A percentile compares a stretch with the other conserved stretches of the same genome.
Evolutionary conservation across 1,140 invertebrate genomes (phyloP).

Genomic region (Amyelois transitella): DNA sequence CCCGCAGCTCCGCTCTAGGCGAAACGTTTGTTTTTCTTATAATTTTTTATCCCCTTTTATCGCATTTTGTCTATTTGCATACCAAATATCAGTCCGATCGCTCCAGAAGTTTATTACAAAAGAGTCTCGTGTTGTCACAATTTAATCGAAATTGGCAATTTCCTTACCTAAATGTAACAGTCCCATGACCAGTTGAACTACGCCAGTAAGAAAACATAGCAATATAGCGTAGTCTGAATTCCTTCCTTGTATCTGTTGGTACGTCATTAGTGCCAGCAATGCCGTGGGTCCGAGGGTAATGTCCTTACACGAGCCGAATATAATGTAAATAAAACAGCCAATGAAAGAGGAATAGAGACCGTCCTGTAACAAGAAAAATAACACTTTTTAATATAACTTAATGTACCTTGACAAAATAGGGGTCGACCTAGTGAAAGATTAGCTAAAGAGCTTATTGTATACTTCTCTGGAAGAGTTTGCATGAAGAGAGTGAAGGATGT

Average conservation of each 20-base stretch:
- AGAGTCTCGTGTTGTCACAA: neutral
- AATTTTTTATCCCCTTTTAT: too few relatives aligned
- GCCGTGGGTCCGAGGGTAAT: slow-evolving; percentile 93
- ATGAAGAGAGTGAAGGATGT: too few relatives aligned
- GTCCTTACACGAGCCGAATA: slow-evolving; percentile 93
- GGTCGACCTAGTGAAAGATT: neutral
- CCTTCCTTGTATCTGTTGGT: slow-evolving; percentile 80
- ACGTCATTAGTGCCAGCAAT: slow-evolving; percentile 88
- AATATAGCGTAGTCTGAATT: slow-evolving; percentile 88
- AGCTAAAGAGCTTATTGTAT: too few relatives aligned
- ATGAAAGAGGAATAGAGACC: slow-evolving; percentile 95
- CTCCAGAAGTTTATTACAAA: too few relatives aligned
- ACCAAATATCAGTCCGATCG: too few relatives aligned
- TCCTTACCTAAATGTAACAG: slow-evolving; percentile 83
- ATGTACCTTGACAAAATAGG: too few relatives aligned
- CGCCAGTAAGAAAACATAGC: slow-evolving; percentile 87
- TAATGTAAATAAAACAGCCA: slow-evolving; percentile 92
- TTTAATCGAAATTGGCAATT: neutral
- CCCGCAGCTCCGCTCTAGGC: too few relatives aligned
- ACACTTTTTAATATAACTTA: too few relatives aligned
- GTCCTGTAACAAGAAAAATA: slow-evolving; percentile 79
- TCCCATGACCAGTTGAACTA: slow-evolving; percentile 89
- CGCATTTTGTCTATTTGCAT: too few relatives aligned
- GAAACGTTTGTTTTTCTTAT: too few relatives aligned
- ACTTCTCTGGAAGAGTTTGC: too few relatives aligned